phyloP scores from a whole-genome alignment of 2,113 vertebrate species.

The Neodontobutis hainanensis region DNA sequence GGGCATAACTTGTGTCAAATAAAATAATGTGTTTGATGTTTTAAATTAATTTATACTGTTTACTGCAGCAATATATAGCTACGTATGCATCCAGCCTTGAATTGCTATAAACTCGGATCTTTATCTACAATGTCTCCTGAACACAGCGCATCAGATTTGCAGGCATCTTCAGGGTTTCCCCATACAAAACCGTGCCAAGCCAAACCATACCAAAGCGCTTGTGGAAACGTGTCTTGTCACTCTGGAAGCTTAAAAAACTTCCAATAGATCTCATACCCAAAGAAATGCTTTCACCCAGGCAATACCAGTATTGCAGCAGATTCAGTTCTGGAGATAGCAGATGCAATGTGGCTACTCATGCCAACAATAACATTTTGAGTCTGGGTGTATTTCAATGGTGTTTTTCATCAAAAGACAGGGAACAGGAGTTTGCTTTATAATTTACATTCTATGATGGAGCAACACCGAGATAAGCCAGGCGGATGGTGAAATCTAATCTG shows the following conservation, averaged over 20 bases:
- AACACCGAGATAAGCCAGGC: conserved; percentile 54
- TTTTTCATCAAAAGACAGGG: conserved; percentile 44
- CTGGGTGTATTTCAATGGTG: conserved; percentile 36
- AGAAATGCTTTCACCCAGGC: neutral
- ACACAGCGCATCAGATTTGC: no score
- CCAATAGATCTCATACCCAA: neutral
- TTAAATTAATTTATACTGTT: no score
- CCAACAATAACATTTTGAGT: conserved; percentile 14
- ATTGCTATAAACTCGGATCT: no score
- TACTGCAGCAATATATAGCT: no score
- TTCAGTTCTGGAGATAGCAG: neutral
- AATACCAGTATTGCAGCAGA: neutral
- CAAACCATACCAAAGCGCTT: no score
- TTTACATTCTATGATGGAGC: conserved; percentile 55
- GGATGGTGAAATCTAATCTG: conserved; percentile 66
- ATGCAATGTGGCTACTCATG: neutral
- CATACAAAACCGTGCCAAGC: neutral
- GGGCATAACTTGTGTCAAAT: no score
- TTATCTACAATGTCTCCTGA: no score
- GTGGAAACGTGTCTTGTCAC: neutral
- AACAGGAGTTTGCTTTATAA: conserved; percentile 47
- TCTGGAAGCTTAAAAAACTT: conserved; percentile 1
- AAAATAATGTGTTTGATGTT: no score
- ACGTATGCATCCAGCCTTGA: no score
- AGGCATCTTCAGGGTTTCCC: neutral